A percentile compares a stretch with the other conserved stretches of the same genome.
Evolutionary conservation across 2,113 vertebrate species (phyloP).

Genomic region (Trinectes maculatus): DNA sequence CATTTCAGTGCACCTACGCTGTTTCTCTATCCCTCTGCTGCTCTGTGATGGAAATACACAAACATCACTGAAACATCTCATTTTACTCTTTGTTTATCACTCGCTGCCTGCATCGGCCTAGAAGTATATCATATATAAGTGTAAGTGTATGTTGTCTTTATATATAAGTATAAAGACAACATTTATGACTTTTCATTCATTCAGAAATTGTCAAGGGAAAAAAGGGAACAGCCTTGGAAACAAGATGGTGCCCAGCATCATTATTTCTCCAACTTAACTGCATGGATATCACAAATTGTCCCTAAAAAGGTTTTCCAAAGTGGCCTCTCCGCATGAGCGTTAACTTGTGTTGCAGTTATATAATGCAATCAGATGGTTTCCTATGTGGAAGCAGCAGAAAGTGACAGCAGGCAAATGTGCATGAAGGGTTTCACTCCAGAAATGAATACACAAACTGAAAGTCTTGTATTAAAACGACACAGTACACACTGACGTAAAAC

Average conservation of each 20-base stretch:
- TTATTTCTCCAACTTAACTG: background rate
- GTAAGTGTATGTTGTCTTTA: too few species aligned
- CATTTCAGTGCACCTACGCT: conserved; percentile 14
- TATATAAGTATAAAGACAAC: background rate
- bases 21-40: conserved; percentile 22
- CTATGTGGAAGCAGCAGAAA: background rate
- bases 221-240: too few species aligned
- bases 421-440: conserved; percentile 3
- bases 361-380: background rate
- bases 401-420: background rate
- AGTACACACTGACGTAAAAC: too few species aligned
- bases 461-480: too few species aligned
- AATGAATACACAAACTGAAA: background rate
- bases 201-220: background rate
- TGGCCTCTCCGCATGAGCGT: background rate
- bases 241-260: too few species aligned
- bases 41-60: conserved; percentile 2
- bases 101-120: background rate
- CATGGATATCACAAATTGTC: too few species aligned
- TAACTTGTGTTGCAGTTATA: background rate
- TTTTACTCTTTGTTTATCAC: conserved; percentile 16
- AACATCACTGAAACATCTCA: background rate
- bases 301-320: too few species aligned
- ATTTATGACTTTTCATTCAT: background rate
- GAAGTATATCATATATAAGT: too few species aligned